Evolutionary conservation across 2,113 vertebrate genomes (phyloP).

Genomic region (Heptranchias perlo): DNA sequence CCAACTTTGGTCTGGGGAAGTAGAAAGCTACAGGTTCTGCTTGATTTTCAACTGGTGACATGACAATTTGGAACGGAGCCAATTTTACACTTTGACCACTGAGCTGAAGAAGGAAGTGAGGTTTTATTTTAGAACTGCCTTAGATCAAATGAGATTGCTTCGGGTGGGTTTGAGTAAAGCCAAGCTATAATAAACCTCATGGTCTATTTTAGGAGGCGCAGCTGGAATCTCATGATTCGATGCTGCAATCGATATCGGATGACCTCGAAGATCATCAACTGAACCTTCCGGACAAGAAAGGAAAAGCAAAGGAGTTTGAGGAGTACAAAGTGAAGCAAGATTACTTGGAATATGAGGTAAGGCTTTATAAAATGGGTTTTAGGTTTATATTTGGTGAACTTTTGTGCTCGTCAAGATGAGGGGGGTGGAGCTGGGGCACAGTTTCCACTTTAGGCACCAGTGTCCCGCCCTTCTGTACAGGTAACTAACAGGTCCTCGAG

Average conservation of each 20-base stretch:
- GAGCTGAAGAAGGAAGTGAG: background rate
- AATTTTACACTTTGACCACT: too few species aligned
- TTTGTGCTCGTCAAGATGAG: background rate
- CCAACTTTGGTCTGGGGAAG: background rate
- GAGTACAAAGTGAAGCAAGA: conserved; percentile 61
- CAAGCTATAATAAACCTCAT: background rate
- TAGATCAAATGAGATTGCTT: background rate
- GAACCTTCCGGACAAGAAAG: conserved; percentile 57
- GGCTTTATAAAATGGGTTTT: background rate
- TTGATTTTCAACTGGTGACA: too few species aligned
- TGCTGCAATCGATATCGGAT: conserved; percentile 64
- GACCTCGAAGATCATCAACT: conserved; percentile 67
- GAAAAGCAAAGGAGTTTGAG: conserved; percentile 64
- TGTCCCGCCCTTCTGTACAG: too few species aligned
- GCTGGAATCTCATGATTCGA: conserved; percentile 64
- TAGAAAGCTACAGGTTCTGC: too few species aligned
- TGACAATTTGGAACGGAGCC: too few species aligned
- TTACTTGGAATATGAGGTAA: conserved; percentile 60
- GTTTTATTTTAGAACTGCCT: background rate
- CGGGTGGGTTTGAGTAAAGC: background rate
- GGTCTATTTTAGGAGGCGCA: conserved; percentile 69
- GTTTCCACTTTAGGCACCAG: background rate
- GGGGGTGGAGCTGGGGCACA: background rate
- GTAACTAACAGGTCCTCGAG: background rate
- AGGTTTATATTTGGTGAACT: background rate